Conservation (phyloP, 2,888 invertebrate species). For the Callyntrura guangdongensis region DNA sequence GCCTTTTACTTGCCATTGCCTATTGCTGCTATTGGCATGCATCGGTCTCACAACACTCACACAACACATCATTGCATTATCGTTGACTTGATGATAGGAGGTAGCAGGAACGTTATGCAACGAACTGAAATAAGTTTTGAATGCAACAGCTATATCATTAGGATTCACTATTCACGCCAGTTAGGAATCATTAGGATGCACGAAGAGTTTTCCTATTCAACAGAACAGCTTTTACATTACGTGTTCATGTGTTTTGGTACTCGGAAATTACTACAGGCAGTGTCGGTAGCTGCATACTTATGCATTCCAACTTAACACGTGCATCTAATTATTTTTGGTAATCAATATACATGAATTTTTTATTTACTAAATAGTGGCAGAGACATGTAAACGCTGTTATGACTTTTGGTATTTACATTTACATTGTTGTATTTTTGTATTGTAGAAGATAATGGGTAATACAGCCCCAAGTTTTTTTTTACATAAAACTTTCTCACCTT, state of each 20-base stretch:
- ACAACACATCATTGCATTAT: too few species aligned
- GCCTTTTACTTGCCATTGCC: not conserved
- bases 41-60: too few species aligned
- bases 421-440: not conserved
- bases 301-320: not conserved
- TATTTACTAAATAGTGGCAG: slow-evolving; percentile 3
- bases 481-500: slow-evolving; percentile 87
- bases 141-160: slow-evolving; percentile 15
- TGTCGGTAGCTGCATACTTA: too few species aligned
- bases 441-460: not conserved
- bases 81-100: not conserved
- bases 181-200: slow-evolving; percentile 46
- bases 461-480: not conserved
- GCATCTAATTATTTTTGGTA: slow-evolving; percentile 18
- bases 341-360: slow-evolving; percentile 20
- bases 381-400: not conserved
- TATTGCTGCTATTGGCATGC: slow-evolving; percentile 6
- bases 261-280: not conserved
- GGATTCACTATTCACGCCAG: slow-evolving; percentile 18
- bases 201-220: not conserved
- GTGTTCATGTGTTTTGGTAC: not conserved
- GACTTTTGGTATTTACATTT: not conserved
- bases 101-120: slow-evolving; percentile 22
- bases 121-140: slow-evolving; percentile 18
- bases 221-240: not conserved